Percentiles rank a stretch among this genome's conserved stretches.
phyloP scores from a whole-genome alignment of 2,888 invertebrate genomes.

The Rotaria sp. region DNA sequence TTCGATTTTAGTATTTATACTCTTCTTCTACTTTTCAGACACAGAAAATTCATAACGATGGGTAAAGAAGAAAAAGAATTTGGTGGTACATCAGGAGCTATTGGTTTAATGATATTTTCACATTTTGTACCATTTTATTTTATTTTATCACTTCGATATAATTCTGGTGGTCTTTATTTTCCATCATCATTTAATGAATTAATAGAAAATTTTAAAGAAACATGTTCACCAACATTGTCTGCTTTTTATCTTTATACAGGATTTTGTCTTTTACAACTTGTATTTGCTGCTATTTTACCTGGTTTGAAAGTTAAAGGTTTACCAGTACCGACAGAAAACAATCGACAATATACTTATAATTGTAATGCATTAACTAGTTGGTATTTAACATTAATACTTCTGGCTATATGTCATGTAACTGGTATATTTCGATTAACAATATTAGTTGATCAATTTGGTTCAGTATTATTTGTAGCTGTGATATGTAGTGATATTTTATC shows the following conservation, averaged over 20 bases:
- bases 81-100: background rate
- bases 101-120: constrained; percentile 13
- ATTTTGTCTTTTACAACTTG: constrained; percentile 17
- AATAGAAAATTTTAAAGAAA: background rate
- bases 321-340: background rate
- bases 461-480: background rate
- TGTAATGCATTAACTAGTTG: constrained; percentile 24
- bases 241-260: background rate
- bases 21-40: background rate
- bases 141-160: background rate
- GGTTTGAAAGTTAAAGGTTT: background rate
- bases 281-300: constrained; percentile 13
- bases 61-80: background rate
- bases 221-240: background rate
- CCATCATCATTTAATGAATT: background rate
- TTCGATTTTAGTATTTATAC: background rate
- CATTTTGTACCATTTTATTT: constrained; percentile 27
- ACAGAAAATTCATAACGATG: background rate
- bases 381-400: background rate
- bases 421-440: background rate
- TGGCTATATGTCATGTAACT: background rate
- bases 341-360: constrained; percentile 20
- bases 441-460: background rate
- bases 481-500: constrained; percentile 11
- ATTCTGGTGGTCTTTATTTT: background rate